Percentiles rank a stretch among this genome's conserved stretches.
These are phyloP conservation scores for Neuroterus valhalla DNA, from an alignment of 1,140 invertebrate species.

Conservation along the genomic window DNA sequence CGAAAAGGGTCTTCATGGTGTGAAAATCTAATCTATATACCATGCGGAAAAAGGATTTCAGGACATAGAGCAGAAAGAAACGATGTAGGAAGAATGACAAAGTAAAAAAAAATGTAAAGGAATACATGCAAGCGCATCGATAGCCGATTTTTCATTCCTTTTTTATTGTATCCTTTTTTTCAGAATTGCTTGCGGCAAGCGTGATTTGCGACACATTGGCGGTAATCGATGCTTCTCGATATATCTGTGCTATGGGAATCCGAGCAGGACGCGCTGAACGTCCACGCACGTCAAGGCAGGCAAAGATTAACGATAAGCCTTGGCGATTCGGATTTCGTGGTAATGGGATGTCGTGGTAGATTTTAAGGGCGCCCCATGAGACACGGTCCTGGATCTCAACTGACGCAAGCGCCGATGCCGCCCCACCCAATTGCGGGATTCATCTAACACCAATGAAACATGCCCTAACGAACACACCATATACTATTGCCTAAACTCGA, in stretches of 20 bases:
- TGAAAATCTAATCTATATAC: too few relatives aligned
- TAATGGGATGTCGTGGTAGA: conserved; percentile 48
- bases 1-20: too few relatives aligned
- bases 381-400: conserved; percentile 49
- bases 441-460: conserved; percentile 33
- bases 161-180: too few relatives aligned
- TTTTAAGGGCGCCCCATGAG: conserved; percentile 52
- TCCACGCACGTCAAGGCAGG: conserved; percentile 40
- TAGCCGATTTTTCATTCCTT: too few relatives aligned
- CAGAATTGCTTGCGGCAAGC: not conserved
- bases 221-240: conserved; percentile 6
- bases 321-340: conserved; percentile 53
- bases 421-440: conserved; percentile 44
- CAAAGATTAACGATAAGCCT: conserved; percentile 53
- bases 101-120: too few relatives aligned
- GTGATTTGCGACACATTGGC: conserved; percentile 25
- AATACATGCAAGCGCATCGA: too few relatives aligned
- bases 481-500: not conserved
- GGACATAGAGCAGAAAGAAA: too few relatives aligned
- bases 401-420: conserved; percentile 48
- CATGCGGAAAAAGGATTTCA: too few relatives aligned
- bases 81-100: too few relatives aligned
- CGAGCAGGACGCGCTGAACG: conserved; percentile 20
- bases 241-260: conserved; percentile 28
- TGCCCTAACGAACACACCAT: not conserved